Evolutionary conservation across 2,113 vertebrate species (phyloP).

Genomic region (Lota lota): DNA sequence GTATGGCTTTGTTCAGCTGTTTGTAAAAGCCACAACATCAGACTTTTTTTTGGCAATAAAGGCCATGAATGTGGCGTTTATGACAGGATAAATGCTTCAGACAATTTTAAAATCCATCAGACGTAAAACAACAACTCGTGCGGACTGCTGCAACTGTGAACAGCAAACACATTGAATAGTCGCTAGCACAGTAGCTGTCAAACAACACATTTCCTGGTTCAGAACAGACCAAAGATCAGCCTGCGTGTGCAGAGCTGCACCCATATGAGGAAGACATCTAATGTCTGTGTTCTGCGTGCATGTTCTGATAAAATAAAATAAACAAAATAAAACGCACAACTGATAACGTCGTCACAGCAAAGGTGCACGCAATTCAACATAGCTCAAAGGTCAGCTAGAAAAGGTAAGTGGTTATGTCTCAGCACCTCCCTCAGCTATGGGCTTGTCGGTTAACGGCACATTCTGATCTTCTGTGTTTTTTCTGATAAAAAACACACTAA

Average conservation of each 20-base stretch:
- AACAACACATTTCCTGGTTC: neutral
- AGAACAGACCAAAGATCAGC: neutral
- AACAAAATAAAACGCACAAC: neutral
- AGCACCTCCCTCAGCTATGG: too few species aligned
- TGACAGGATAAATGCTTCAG: too few species aligned
- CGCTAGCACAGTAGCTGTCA: neutral
- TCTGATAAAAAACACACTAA: too few species aligned
- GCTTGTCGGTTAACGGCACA: too few species aligned
- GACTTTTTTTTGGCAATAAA: neutral
- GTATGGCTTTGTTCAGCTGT: neutral
- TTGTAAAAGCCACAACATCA: neutral
- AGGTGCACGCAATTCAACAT: too few species aligned
- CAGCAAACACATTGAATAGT: neutral
- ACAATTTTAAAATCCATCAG: neutral
- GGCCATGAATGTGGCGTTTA: too few species aligned
- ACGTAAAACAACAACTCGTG: constrained; percentile 15
- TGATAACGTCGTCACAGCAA: too few species aligned
- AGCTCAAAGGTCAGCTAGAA: too few species aligned
- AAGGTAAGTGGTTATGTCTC: too few species aligned
- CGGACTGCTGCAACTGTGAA: neutral
- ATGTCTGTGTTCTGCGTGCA: neutral
- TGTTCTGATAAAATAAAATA: neutral
- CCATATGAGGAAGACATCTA: neutral
- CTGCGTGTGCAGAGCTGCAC: neutral
- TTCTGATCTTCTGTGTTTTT: too few species aligned